Evolutionary conservation across 2,888 invertebrate genomes (phyloP).

Genomic region (Tridacna crocea): DNA sequence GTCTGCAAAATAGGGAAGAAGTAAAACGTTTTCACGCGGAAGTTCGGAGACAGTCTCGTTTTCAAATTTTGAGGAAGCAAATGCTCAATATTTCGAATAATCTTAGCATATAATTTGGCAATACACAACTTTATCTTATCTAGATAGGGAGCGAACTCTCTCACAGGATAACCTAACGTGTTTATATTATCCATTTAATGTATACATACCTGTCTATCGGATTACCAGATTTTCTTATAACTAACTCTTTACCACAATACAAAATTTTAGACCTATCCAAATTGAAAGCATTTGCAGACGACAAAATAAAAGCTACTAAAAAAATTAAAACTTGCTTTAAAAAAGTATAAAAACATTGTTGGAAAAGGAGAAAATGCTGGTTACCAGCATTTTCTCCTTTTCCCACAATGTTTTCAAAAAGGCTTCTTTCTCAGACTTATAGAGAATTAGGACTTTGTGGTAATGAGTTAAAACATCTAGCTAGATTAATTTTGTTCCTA

Average conservation of each 20-base stretch:
- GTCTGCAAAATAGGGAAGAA: background rate
- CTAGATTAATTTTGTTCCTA: too few species aligned
- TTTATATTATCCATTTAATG: too few species aligned
- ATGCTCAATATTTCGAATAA: background rate
- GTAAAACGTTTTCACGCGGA: background rate
- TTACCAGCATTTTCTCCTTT: slow-evolving; percentile 8
- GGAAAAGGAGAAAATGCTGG: slow-evolving; percentile 2
- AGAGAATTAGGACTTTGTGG: background rate
- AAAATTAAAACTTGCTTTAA: too few species aligned
- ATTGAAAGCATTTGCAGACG: too few species aligned
- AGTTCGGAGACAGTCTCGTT: background rate
- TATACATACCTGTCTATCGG: too few species aligned
- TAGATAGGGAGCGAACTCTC: background rate
- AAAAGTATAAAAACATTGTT: slow-evolving; percentile 1
- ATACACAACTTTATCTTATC: slow-evolving; percentile 1
- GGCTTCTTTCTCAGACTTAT: background rate
- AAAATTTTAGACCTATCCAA: too few species aligned
- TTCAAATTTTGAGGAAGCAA: too few species aligned
- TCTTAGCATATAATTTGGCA: background rate
- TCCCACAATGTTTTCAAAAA: slow-evolving; percentile 2
- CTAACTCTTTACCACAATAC: background rate
- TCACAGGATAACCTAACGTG: too few species aligned
- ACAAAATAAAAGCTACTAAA: too few species aligned
- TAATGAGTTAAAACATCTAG: background rate
- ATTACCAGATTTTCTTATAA: too few species aligned